Base-by-base conservation (phyloP, 2,113 vertebrate species). In the Pelecanoides urinatrix region DNA sequence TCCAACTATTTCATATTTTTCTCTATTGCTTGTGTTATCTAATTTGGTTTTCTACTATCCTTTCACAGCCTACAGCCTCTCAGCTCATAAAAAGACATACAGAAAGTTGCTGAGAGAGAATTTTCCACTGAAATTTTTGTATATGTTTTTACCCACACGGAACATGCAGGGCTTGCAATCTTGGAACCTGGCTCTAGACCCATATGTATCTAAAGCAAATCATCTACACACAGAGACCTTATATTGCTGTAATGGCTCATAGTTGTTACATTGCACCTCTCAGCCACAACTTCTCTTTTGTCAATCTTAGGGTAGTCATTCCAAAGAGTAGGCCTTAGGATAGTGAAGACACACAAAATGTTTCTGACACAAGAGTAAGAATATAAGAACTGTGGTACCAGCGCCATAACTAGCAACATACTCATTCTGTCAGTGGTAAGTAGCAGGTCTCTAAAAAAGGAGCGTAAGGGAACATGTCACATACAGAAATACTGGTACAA, bases 131-230 rank as follows among this genome's bases (percentile, higher is more conserved):
- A 58, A 32, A 66, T 27, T 9, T 72, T 21, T 36, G 34, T 16
- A 4, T 3, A 32, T 4, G 11, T 27, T 75, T 47, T 6, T 6
- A 3, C 6, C 4, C 3, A 1, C 14, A 13, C 4, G 29, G 19
- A 55, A 79, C 8, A 17, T 3, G 10, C 20, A 72, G 7, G 1
- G 1, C 20, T 61, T 61, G 29, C 44, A 38, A 9, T 23, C 20
- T 16, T 52, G 49, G n/a, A 81, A 63, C 6, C 42, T 0, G 2
- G 22, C 7, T 65, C 36, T 29, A 63, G 19, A 55, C 11, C 9
- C 2, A 2, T 27, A 34, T 18, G 4, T 70, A 74, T 36, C 36
- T 62, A 30, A 73, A 62, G 27, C 10, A 21, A 62, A 67, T 30
- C 3, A 52, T 2, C 36, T 67, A 34, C 21, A 84, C 10, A 38